These are phyloP conservation scores for Itoplectis maculator DNA, from an alignment of 2,888 invertebrate genomes.

Conservation along the genomic window DNA sequence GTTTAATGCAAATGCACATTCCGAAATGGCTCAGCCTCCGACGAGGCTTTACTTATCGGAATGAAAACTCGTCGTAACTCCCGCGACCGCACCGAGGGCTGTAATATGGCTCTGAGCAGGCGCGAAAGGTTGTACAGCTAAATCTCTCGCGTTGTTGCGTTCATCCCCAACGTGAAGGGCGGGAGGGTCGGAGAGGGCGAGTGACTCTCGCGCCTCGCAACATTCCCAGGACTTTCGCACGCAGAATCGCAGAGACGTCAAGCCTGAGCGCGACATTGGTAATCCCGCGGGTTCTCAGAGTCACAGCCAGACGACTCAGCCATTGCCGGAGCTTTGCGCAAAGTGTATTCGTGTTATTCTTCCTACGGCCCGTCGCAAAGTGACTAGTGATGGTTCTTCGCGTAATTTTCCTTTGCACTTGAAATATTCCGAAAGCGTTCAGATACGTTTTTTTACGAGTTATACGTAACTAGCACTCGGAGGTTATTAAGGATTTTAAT, in stretches of 20 bases:
- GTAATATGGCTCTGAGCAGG: constrained; percentile 18
- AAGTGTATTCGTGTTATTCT: constrained; percentile 43
- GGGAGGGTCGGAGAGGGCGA: no score
- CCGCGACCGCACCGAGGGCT: background rate
- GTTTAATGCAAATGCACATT: constrained; percentile 35
- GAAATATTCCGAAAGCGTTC: constrained; percentile 14
- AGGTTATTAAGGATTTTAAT: constrained; percentile 11
- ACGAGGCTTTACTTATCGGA: constrained; percentile 44
- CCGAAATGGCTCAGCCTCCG: constrained; percentile 7
- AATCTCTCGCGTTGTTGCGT: constrained; percentile 6
- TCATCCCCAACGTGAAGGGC: background rate
- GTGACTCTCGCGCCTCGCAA: background rate
- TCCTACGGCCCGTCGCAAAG: background rate
- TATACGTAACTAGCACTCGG: background rate
- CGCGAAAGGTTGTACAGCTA: constrained; percentile 21
- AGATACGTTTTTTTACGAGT: background rate
- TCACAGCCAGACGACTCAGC: constrained; percentile 17
- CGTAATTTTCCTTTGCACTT: constrained; percentile 21
- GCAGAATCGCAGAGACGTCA: background rate
- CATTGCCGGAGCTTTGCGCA: constrained; percentile 21
- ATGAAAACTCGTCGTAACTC: constrained; percentile 41
- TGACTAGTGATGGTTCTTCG: background rate
- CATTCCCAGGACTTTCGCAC: constrained; percentile 8
- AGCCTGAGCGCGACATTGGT: constrained; percentile 30
- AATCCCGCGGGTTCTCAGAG: constrained; percentile 43